phyloP scores from a whole-genome alignment of 2,888 invertebrate genomes.

The Aspidapion aeneum region DNA sequence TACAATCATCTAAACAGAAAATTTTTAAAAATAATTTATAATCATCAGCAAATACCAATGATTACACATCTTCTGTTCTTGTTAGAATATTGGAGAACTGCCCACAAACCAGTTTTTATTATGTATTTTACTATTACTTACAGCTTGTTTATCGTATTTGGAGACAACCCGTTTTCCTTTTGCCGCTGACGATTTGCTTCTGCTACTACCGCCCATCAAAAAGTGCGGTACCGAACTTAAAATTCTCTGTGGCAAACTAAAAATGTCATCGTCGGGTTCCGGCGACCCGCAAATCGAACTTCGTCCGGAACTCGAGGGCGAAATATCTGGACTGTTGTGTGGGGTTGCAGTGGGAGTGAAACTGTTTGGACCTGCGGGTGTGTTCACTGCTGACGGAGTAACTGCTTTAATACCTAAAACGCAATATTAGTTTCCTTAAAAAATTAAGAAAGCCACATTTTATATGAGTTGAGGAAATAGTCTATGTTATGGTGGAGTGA shows the following conservation, averaged over 20 bases:
- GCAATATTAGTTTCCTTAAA: too few species aligned
- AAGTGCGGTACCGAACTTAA: constrained; percentile 64
- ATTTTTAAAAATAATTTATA: too few species aligned
- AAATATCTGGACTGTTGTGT: constrained; percentile 73
- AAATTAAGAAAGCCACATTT: too few species aligned
- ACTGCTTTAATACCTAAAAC: constrained; percentile 61
- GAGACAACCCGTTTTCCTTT: constrained; percentile 21
- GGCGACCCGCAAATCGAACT: constrained; percentile 52
- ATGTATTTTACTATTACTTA: too few species aligned
- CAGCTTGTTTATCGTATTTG: constrained; percentile 32
- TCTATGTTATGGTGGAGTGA: too few species aligned
- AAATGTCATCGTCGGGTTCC: constrained; percentile 43
- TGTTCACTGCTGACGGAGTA: constrained; percentile 63
- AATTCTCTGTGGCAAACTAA: constrained; percentile 53
- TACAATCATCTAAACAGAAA: too few species aligned
- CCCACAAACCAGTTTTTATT: too few species aligned
- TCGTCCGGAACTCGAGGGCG: constrained; percentile 53
- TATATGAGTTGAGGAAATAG: too few species aligned
- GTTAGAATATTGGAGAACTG: too few species aligned
- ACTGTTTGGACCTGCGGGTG: constrained; percentile 60
- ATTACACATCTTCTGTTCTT: too few species aligned
- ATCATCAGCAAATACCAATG: too few species aligned
- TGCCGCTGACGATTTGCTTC: constrained; percentile 35
- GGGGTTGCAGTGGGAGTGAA: constrained; percentile 85
- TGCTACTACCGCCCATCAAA: constrained; percentile 54